Evolutionary conservation across 1,140 invertebrate species (phyloP), one percentile per base, ranked within the genome.

Genomic region (Zaprionus kolodkinae): DNA sequence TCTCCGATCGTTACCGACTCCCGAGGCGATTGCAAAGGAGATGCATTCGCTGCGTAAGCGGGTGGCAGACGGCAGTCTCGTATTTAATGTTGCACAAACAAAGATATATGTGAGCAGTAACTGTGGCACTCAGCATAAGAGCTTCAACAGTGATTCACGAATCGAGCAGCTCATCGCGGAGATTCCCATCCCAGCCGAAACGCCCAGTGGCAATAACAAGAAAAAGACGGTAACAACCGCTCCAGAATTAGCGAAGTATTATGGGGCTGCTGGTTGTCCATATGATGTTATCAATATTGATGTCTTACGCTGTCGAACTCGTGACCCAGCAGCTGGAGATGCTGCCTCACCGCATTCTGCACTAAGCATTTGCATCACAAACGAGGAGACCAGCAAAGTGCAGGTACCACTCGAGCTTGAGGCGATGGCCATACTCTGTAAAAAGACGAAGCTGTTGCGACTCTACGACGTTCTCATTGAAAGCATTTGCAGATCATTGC

Each of bases 391-490:
- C 6, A 61, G 45, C 4, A 91, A 83, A 36, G 93, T 94, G 57
- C 94, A 94, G 77, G 95, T 96, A 77, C 93, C 94, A 10, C 81
- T 96, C 25, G 93, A 94, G 79, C 93, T 96, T 50, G 96, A 97
- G 91, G 94, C 95, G 6, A 91, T 97, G 75, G 95, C 96, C 2
- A 94, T 97, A 76, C 94, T 97, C 1, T 94, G 95, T 72, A 93
- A 93, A 45, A 95, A 94, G 75, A 94, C 95, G 10, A 95, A 94
- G 82, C 83, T 95, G 17, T 92, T 93, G 68, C 94, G 95, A 17
- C 82, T 97, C 0, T 96, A 96, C 86, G 95, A 95, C 77, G 95
- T 96, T 70, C 92, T 97, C 7, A 95, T 96, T 6, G 96, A 96
- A 91, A 95, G 96, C 71, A 94, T 96, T 54, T 96, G 95, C 80